Evolutionary conservation across 2,113 vertebrate genomes (phyloP).

Genomic region (Vulpes ferrilata): DNA sequence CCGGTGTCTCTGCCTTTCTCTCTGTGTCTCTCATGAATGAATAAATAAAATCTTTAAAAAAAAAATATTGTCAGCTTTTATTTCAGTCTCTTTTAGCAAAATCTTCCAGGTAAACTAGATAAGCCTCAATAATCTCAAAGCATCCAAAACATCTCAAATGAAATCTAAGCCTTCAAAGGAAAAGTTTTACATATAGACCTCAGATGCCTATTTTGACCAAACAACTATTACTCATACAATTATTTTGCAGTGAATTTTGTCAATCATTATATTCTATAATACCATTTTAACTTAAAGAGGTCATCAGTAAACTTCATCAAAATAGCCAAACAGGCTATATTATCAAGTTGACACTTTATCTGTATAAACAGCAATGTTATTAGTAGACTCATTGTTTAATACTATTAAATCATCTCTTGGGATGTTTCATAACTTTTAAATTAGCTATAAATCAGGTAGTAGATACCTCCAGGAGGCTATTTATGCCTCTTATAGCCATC

Average conservation of each 20-base stretch:
- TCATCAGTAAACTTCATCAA: slow-evolving; percentile 25
- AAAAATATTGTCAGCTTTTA: slow-evolving; percentile 54
- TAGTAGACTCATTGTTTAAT: slow-evolving; percentile 15
- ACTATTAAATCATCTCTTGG: not conserved
- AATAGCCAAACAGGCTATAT: slow-evolving; percentile 3
- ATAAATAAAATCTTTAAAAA: no score
- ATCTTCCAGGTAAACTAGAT: slow-evolving; percentile 41
- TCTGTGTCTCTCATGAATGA: no score
- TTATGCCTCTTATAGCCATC: not conserved
- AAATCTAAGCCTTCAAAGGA: slow-evolving; percentile 33
- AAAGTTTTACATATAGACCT: not conserved
- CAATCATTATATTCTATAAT: slow-evolving; percentile 24
- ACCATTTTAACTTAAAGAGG: slow-evolving; percentile 43
- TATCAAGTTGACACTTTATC: not conserved
- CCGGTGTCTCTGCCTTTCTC: no score
- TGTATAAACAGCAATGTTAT: not conserved
- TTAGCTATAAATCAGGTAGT: slow-evolving; percentile 1
- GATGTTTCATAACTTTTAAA: slow-evolving; percentile 57
- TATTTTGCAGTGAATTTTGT: not conserved
- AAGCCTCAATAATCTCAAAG: slow-evolving; percentile 28
- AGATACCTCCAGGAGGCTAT: not conserved
- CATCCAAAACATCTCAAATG: slow-evolving; percentile 38
- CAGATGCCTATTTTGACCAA: not conserved
- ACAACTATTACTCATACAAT: slow-evolving; percentile 36
- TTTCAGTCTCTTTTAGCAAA: slow-evolving; percentile 61